Evolutionary conservation across 2,113 vertebrate genomes (phyloP).

Genomic region (human (Homo sapiens)): DNA sequence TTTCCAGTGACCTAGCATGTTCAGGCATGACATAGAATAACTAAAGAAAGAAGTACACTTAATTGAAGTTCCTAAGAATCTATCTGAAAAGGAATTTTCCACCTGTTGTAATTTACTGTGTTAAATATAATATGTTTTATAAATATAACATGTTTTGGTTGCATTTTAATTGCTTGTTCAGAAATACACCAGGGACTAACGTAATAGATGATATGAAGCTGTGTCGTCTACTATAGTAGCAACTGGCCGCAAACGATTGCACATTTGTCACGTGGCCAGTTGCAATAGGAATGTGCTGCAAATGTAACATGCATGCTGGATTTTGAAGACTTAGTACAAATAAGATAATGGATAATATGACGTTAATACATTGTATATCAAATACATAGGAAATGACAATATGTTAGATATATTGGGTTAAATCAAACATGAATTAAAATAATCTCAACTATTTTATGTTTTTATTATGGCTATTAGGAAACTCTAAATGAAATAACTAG

Average conservation of each 20-base stretch:
- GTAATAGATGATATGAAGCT: neutral
- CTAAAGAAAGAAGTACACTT: conserved; percentile 34
- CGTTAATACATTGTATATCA: neutral
- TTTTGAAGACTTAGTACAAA: conserved; percentile 23
- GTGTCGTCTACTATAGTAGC: neutral
- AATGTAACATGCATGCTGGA: neutral
- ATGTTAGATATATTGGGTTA: neutral
- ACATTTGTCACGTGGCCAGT: neutral
- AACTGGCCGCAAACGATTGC: neutral
- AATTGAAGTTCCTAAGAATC: conserved; percentile 40
- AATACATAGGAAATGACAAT: neutral
- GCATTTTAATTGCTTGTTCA: conserved; percentile 38
- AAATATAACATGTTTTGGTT: neutral
- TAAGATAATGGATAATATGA: neutral
- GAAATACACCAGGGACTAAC: neutral
- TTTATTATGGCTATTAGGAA: neutral
- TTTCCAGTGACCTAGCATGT: conserved; percentile 42
- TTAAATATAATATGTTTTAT: neutral
- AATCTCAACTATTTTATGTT: neutral
- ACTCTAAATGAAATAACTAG: neutral
- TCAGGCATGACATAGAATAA: conserved; percentile 48
- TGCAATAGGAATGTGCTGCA: neutral
- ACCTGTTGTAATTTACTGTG: conserved; percentile 5
- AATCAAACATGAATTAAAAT: neutral
- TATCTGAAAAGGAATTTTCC: conserved; percentile 47